phyloP scores from a whole-genome alignment of 2,113 vertebrate species.

The Xerus inauris region DNA sequence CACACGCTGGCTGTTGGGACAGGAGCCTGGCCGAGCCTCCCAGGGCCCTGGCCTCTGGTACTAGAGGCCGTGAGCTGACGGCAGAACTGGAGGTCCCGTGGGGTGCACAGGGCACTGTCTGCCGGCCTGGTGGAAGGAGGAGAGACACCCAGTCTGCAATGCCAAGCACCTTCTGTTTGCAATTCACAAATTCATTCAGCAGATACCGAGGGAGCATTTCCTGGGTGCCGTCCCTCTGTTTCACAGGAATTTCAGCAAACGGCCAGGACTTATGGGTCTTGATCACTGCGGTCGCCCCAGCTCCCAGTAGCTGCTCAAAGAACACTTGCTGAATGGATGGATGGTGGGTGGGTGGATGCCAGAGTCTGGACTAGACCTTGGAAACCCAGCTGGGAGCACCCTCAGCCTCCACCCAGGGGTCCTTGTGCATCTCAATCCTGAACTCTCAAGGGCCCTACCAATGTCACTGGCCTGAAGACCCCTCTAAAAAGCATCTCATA shows the following conservation, averaged over 20 bases:
- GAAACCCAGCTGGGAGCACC: background rate
- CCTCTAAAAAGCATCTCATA: background rate
- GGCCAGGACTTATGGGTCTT: background rate
- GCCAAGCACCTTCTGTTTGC: background rate
- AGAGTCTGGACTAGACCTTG: background rate
- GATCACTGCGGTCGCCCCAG: background rate
- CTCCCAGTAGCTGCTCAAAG: background rate
- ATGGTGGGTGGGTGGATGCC: background rate
- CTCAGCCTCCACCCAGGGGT: background rate
- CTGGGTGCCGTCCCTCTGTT: background rate
- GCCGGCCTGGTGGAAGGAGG: background rate
- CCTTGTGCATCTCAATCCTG: background rate
- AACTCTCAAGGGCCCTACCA: background rate
- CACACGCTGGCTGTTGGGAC: no score
- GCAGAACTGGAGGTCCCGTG: background rate
- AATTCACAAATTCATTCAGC: background rate
- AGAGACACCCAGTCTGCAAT: no score
- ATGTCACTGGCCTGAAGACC: no score
- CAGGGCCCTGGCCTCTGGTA: background rate
- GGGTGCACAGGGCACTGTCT: background rate
- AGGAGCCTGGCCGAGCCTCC: background rate
- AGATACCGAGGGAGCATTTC: background rate
- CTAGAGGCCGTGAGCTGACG: background rate
- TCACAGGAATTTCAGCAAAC: background rate
- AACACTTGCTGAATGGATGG: background rate